A percentile compares a stretch with the other conserved stretches of the same genome.
Evolutionary conservation across 2,113 vertebrate species (phyloP).

Genomic region (Parus major): DNA sequence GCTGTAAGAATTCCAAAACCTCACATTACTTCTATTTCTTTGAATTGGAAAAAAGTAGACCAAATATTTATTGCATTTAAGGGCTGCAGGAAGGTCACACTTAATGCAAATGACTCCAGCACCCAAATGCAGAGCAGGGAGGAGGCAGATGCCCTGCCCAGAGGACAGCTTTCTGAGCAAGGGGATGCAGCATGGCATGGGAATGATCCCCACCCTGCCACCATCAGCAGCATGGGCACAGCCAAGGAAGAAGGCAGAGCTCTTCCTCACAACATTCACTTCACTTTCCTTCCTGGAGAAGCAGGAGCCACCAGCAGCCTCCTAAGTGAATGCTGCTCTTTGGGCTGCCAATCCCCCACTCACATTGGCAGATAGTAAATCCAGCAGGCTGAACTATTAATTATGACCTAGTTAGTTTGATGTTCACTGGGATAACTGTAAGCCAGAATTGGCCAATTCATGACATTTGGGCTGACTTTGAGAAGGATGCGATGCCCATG

Average conservation of each 20-base stretch:
- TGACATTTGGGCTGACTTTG: background rate
- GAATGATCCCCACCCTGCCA: background rate
- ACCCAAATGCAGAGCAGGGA: background rate
- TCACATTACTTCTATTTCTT: background rate
- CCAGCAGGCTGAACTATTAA: background rate
- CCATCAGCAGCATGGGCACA: background rate
- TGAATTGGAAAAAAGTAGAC: background rate
- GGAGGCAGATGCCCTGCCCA: background rate
- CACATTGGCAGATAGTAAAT: background rate
- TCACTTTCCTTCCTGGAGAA: background rate
- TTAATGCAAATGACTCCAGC: background rate
- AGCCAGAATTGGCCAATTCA: background rate
- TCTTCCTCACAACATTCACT: background rate
- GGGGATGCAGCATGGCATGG: background rate
- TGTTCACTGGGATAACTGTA: background rate
- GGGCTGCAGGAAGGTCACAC: background rate
- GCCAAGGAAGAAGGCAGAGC: background rate
- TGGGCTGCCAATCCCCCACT: background rate
- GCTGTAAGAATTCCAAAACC: background rate
- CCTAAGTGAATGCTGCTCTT: background rate
- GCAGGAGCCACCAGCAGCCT: background rate
- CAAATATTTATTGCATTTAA: background rate
- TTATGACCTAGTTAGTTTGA: accelerated
- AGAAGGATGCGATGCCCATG: accelerated
- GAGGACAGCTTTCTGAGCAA: background rate